These are phyloP conservation scores for Sylvicola cinctus DNA, from an alignment of 2,888 invertebrate genomes.

Conservation along the genomic window DNA sequence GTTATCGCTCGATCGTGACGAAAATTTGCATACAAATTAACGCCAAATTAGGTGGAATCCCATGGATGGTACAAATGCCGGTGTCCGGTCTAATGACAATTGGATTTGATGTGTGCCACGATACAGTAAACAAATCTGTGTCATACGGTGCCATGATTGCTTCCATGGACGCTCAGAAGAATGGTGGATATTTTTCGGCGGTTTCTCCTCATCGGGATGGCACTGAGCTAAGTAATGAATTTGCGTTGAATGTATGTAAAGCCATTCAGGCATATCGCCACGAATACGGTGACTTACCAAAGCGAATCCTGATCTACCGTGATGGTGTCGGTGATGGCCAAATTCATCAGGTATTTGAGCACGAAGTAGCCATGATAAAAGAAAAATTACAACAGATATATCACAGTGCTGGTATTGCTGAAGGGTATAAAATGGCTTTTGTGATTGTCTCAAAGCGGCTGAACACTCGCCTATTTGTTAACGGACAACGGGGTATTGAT, in stretches of 20 bases:
- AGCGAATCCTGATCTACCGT: constrained; percentile 60
- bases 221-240: constrained; percentile 54
- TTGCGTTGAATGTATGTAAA: constrained; percentile 36
- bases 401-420: constrained; percentile 17
- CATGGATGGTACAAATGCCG: constrained; percentile 62
- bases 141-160: constrained; percentile 65
- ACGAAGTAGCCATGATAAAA: constrained; percentile 45
- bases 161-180: constrained; percentile 31
- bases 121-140: constrained; percentile 41
- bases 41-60: constrained; percentile 80
- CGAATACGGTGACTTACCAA: constrained; percentile 35
- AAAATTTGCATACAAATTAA: constrained; percentile 87
- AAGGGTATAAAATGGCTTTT: constrained; percentile 38
- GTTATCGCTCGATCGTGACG: constrained; percentile 52
- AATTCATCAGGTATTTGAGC: constrained; percentile 49
- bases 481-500: constrained; percentile 34
- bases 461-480: constrained; percentile 55
- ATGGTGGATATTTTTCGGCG: constrained; percentile 38
- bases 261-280: constrained; percentile 16
- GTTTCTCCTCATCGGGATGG: constrained; percentile 52
- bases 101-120: constrained; percentile 81
- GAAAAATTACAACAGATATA: constrained; percentile 33
- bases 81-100: constrained; percentile 50
- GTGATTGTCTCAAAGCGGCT: constrained; percentile 80
- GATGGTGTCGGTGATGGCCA: constrained; percentile 94